Evolutionary conservation across 2,888 invertebrate species (phyloP).

Genomic region (Spisula solida): DNA sequence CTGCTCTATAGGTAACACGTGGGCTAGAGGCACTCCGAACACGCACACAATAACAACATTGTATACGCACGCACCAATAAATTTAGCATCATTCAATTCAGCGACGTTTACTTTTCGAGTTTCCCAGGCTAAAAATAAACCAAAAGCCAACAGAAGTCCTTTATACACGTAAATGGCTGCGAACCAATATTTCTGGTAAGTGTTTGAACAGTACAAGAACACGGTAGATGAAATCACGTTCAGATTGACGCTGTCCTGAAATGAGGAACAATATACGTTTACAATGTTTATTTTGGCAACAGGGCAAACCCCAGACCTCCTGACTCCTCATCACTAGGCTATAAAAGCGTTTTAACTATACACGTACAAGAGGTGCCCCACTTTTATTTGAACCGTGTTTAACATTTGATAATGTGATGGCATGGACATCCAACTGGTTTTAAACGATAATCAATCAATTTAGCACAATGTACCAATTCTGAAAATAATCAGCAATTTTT

Average conservation of each 20-base stretch:
- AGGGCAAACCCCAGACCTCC: not conserved
- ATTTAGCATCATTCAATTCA: slow-evolving; percentile 79
- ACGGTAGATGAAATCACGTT: slow-evolving; percentile 54
- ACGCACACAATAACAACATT: slow-evolving; percentile 76
- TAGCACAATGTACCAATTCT: no score
- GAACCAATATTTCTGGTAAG: slow-evolving; percentile 72
- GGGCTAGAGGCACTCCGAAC: slow-evolving; percentile 72
- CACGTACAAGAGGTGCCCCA: no score
- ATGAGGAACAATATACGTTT: not conserved
- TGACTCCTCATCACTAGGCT: no score
- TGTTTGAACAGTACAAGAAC: slow-evolving; percentile 45
- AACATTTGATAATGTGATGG: no score
- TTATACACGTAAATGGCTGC: slow-evolving; percentile 75
- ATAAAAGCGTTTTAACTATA: no score
- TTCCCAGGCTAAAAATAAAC: slow-evolving; percentile 80
- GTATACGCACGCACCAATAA: slow-evolving; percentile 80
- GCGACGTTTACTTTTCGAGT: slow-evolving; percentile 75
- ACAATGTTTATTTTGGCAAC: not conserved
- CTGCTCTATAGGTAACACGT: slow-evolving; percentile 69
- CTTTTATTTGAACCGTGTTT: no score
- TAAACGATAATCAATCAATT: no score
- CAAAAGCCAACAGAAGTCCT: slow-evolving; percentile 77
- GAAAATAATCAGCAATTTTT: no score
- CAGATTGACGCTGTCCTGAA: slow-evolving; percentile 45
- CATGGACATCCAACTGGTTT: no score